phyloP scores from a whole-genome alignment of 2,113 vertebrate species.

The Neofelis nebulosa region DNA sequence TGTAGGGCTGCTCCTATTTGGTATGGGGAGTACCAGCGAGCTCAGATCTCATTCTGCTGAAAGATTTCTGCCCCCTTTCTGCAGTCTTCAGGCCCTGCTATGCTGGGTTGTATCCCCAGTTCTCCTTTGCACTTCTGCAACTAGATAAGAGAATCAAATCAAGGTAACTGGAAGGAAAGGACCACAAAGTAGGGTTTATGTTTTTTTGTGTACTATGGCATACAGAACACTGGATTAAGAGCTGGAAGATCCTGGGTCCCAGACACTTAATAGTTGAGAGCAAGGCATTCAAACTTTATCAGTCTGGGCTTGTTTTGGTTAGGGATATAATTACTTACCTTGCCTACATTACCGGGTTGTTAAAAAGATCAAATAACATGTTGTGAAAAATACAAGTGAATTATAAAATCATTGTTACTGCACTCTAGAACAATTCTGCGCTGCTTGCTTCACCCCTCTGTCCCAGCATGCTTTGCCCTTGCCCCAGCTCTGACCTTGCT shows the following conservation, averaged over 20 bases:
- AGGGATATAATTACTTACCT: neutral
- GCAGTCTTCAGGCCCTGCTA: no score
- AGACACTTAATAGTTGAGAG: neutral
- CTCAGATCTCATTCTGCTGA: neutral
- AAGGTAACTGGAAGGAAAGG: neutral
- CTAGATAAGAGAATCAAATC: neutral
- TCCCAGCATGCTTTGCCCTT: neutral
- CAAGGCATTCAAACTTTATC: neutral
- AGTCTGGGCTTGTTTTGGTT: neutral
- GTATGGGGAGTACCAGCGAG: neutral
- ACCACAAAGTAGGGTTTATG: no score
- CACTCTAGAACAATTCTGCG: neutral
- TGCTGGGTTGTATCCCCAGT: neutral
- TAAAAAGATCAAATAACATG: conserved; percentile 20
- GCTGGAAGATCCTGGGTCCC: neutral
- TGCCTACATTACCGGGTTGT: neutral
- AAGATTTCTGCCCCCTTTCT: neutral
- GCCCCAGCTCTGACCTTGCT: neutral
- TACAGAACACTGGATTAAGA: neutral
- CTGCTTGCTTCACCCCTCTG: neutral
- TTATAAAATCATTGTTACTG: neutral
- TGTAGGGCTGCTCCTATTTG: neutral
- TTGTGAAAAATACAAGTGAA: neutral
- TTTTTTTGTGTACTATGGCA: neutral
- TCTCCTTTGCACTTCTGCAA: neutral